Evolutionary conservation across 2,113 vertebrate genomes (phyloP), one percentile per base, ranked within the genome.

Genomic region (Nothobranchius kuhntae): DNA sequence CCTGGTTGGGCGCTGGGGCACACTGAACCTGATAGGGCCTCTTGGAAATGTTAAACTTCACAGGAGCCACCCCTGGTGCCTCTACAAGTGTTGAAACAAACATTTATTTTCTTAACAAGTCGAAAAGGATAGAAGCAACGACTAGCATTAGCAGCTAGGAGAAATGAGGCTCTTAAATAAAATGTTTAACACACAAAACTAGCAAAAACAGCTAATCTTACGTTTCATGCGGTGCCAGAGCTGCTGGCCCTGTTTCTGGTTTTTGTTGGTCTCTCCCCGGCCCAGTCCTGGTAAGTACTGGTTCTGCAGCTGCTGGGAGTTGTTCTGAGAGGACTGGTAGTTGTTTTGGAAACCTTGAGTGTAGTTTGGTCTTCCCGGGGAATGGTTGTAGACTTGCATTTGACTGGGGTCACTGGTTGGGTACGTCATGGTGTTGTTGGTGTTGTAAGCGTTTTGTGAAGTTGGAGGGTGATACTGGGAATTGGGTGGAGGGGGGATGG

Each of bases 1-100:
- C 90, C 77, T 94, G 94, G 81, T 70, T 95, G 63, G 93, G 82
- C 61, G 92, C 79, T 7, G 94, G 91, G 42, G 78, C 69, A 63
- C 82, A 75, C 42, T 77, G 87, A 72, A 87, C 84, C 79, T 87
- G 86, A 59, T 95, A 94, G 1, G 94, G 94, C 64, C 95, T 93
- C 65, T 96, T 96, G 53, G 91, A 85, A 80, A 97, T 94, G 81
- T 95, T 97, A 89, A 97, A 97, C 82, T 97, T 97, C 54, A 97
- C 88, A 7, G 91, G 70, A 30, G 92, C 90, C 3, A 94, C 69
- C 15, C 95, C 95, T 24, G 96, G 95, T 58, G 95, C 92, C 40
- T 96, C 96, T 97, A 80, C 47, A n/a, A 35, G 15, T 36, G 4
- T 46, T 17, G 15, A 53, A 14, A 38, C 12, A 44, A n/a, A 65